phyloP scores from a whole-genome alignment of 2,888 invertebrate species.

The Nasonovia ribisnigri region DNA sequence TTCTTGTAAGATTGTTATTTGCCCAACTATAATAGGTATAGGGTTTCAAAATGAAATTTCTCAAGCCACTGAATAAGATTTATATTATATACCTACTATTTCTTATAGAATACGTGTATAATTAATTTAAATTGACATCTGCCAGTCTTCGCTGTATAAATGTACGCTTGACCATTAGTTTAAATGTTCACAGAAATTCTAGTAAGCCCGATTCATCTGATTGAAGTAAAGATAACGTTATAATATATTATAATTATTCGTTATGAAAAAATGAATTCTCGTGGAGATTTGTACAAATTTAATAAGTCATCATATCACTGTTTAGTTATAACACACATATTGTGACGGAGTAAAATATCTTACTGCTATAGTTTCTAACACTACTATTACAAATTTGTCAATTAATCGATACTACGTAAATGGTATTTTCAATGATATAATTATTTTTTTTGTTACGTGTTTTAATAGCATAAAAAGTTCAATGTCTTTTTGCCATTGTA shows the following conservation, averaged over 20 bases:
- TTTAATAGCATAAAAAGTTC: background rate
- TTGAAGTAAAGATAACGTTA: background rate
- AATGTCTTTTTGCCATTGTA: background rate
- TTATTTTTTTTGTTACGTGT: background rate
- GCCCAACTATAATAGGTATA: background rate
- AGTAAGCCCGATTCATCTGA: background rate
- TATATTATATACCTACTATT: background rate
- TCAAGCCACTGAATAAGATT: background rate
- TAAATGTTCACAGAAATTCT: background rate
- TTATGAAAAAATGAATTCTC: background rate
- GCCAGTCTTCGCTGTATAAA: background rate
- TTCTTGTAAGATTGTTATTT: background rate
- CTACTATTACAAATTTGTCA: background rate
- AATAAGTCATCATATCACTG: background rate
- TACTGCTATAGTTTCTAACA: background rate
- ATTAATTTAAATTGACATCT: background rate
- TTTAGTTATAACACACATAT: background rate
- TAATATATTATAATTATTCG: background rate
- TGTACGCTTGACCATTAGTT: background rate
- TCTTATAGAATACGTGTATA: background rate
- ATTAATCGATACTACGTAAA: background rate
- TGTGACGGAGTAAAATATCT: background rate
- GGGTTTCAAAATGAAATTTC: background rate
- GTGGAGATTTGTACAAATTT: background rate
- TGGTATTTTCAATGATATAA: background rate